Evolutionary conservation across 2,888 invertebrate species (phyloP), one percentile per base, ranked within the genome.

Genomic region (Panopea generosa): DNA sequence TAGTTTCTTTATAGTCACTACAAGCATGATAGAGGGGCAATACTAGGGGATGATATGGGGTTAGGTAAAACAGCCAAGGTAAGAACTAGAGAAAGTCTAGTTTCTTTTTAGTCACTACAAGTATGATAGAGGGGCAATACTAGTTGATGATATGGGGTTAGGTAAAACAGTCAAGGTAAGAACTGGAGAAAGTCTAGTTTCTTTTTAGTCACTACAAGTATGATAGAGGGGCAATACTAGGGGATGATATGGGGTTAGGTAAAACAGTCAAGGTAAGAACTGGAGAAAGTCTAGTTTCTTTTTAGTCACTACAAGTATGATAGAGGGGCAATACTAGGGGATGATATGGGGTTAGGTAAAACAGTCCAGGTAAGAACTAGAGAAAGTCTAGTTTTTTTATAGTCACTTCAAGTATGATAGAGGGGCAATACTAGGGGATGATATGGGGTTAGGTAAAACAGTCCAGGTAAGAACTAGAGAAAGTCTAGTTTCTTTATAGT

Each of bases 141-240:
- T 91, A 11, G 91, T 88, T n/a, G 91, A 91, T 85, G 91, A 91
- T 65, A 91, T 91, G 91, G 91, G 91, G n/a, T 86, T 91, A 2
- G 91, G 91, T 0, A 91, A 91, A 81, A 91, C 91, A 20, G 89
- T 91, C 4, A 91, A 91, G 90, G 91, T 89, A 72, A 53, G 33
- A 45, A 1, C 1, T 27, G 52, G 87, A 87, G 14, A 90, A 90
- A 4, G 85, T 90, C 24, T 53, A 76, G 59, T 91, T 91, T 68
- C 77, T 91, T 18, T 91, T 87, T 60, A 67, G 76, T 18, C 87
- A 89, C 73, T 90, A 88, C 69, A 72, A 24, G 11, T 27, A 83
- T 7, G 82, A 77, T 22, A 62, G 60, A 55, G 91, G 91, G 18
- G 89, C 88, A n/a, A 87, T 91, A 45, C 80, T 91, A 6, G 91